Evolutionary conservation across 1,140 invertebrate genomes (phyloP).

Genomic region (Tetranychus urticae): DNA sequence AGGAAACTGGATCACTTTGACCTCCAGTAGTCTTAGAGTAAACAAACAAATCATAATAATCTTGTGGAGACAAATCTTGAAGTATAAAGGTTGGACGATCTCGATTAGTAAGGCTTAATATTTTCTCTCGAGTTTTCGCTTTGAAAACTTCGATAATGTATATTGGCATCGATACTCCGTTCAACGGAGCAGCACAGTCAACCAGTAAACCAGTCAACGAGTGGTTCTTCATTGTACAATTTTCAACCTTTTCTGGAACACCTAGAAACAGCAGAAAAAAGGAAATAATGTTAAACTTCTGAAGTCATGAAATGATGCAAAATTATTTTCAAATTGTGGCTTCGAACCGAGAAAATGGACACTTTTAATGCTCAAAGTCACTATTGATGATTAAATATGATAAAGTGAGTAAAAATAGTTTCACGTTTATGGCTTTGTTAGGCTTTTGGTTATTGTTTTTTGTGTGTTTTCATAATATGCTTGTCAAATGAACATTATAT

Average conservation of each 20-base stretch:
- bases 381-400: no score
- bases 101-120: not conserved
- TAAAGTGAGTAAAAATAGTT: no score
- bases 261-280: not conserved
- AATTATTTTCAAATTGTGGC: no score
- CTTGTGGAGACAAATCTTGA: not conserved
- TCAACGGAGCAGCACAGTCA: not conserved
- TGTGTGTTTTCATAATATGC: no score
- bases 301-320: no score
- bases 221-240: not conserved
- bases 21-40: not conserved
- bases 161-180: not conserved
- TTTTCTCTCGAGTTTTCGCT: not conserved
- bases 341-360: no score
- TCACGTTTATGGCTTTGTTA: no score
- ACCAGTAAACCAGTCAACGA: not conserved
- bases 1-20: not conserved
- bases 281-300: not conserved
- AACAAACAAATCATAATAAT: not conserved
- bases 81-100: not conserved
- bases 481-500: no score
- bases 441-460: no score
- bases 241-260: not conserved
- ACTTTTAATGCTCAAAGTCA: no score
- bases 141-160: not conserved